These are phyloP conservation scores for Murina feae DNA, from an alignment of 2,113 vertebrate species.

Conservation along the genomic window DNA sequence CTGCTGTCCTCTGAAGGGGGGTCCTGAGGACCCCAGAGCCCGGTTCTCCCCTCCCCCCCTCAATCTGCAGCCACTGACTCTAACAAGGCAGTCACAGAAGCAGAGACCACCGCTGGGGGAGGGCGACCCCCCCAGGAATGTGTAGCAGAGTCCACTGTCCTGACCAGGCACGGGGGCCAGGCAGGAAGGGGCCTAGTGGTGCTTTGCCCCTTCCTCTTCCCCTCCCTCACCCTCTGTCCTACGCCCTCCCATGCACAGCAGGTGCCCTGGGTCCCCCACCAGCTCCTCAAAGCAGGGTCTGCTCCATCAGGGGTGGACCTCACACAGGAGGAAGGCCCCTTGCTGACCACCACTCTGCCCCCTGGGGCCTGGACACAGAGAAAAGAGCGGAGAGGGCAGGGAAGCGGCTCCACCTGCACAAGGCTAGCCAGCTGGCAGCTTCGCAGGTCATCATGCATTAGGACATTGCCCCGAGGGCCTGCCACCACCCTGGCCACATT, in stretches of 20 bases:
- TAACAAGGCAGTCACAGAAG: too few relatives aligned
- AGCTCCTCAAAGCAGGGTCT: not conserved
- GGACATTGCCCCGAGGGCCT: too few relatives aligned
- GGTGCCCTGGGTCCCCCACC: not conserved
- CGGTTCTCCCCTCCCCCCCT: accelerated
- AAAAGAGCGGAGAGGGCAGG: not conserved
- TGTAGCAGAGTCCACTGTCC: not conserved
- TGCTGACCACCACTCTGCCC: not conserved
- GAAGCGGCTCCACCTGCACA: not conserved
- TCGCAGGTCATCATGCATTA: too few relatives aligned
- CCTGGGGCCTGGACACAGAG: not conserved
- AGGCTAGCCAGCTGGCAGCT: too few relatives aligned
- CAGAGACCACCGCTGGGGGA: too few relatives aligned
- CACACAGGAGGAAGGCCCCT: not conserved
- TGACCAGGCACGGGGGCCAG: not conserved
- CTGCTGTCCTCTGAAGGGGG: not conserved
- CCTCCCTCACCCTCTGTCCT: too few relatives aligned
- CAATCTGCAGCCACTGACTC: too few relatives aligned
- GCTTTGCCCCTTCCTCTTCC: too few relatives aligned
- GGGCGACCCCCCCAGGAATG: too few relatives aligned
- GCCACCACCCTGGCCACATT: too few relatives aligned
- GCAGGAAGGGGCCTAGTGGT: not conserved
- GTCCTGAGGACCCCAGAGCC: not conserved
- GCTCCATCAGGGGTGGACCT: too few relatives aligned
- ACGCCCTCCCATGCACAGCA: not conserved